Conservation (phyloP, 2,113 vertebrate genomes). For the Paracanthobrama guichenoti region DNA sequence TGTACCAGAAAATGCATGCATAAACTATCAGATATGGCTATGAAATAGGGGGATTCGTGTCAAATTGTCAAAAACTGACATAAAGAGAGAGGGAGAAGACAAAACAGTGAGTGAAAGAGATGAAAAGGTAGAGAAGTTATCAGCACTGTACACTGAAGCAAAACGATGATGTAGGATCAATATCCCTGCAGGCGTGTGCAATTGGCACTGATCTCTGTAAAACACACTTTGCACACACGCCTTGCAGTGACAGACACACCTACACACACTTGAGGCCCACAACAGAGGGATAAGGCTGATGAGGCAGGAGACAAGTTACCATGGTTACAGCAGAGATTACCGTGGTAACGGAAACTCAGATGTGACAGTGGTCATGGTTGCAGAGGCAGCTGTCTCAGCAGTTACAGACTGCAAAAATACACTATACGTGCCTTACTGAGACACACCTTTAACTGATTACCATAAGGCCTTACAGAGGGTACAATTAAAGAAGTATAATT, state of each 20-base stretch:
- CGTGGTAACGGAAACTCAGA: conserved; percentile 37
- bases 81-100: not conserved
- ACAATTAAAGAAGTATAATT: not conserved
- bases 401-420: conserved; percentile 16
- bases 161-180: conserved; percentile 23
- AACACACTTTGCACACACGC: conserved; percentile 29
- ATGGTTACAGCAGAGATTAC: conserved; percentile 49
- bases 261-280: conserved; percentile 29
- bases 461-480: not conserved
- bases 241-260: conserved; percentile 40
- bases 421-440: not conserved
- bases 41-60: not conserved
- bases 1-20: not conserved
- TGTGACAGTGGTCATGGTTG: conserved; percentile 44
- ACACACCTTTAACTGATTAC: conserved; percentile 3
- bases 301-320: conserved; percentile 38
- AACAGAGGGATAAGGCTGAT: conserved; percentile 38
- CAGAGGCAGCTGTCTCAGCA: conserved; percentile 43
- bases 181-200: conserved; percentile 32
- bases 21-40: not conserved
- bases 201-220: conserved; percentile 13
- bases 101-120: conserved; percentile 10
- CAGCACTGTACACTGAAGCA: conserved; percentile 11
- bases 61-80: not conserved
- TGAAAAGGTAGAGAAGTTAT: not conserved